Conservation (phyloP, 37 sponge, comb jelly and placozoan genomes). For the Diacarnus erythraeanus region DNA sequence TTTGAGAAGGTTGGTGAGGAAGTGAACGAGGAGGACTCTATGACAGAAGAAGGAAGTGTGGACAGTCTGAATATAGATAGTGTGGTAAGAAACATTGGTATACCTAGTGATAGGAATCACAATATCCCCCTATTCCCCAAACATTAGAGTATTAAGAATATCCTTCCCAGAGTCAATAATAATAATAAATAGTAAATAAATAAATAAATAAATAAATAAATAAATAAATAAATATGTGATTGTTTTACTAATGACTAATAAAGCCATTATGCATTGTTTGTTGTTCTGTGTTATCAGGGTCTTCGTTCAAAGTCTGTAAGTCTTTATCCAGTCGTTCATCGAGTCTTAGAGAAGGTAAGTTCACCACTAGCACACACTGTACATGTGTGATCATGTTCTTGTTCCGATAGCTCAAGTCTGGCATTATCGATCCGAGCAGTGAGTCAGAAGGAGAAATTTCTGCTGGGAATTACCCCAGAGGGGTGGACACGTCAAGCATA, state of each 20-base stretch:
- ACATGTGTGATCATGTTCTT: not conserved
- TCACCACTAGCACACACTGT: too few relatives aligned
- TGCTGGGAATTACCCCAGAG: not conserved
- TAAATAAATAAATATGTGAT: too few relatives aligned
- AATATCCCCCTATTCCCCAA: too few relatives aligned
- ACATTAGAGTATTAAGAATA: too few relatives aligned
- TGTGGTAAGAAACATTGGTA: too few relatives aligned
- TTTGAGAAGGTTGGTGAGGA: constrained; percentile 9
- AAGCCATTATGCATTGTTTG: not conserved
- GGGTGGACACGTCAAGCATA: constrained; percentile 32
- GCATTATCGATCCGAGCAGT: not conserved
- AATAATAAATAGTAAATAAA: too few relatives aligned
- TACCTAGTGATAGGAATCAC: too few relatives aligned
- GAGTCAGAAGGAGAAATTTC: not conserved
- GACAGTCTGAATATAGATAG: too few relatives aligned
- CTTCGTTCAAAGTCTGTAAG: constrained; percentile 5
- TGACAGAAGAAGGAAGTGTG: not conserved
- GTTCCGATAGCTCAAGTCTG: constrained; percentile 2
- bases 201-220: too few relatives aligned
- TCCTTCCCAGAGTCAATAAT: too few relatives aligned
- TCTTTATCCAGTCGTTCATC: constrained; percentile 34
- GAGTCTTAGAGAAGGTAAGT: constrained; percentile 40
- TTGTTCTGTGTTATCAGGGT: not conserved
- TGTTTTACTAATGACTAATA: too few relatives aligned
- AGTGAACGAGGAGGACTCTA: not conserved